Conservation (phyloP, 2,113 vertebrate species). For the Athene cunicularia region DNA sequence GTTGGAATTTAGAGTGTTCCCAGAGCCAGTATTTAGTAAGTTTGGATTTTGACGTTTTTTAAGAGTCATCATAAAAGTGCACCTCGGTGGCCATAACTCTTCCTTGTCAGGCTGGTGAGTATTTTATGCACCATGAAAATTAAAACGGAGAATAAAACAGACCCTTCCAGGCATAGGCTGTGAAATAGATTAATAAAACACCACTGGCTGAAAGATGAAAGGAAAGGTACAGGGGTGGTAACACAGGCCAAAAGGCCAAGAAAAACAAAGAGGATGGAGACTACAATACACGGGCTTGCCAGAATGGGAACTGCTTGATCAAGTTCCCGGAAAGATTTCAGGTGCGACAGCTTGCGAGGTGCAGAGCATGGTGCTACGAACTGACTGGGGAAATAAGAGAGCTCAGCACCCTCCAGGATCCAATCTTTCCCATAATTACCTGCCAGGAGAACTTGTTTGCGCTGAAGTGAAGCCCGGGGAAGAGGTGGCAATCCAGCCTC, state of each 20-base stretch:
- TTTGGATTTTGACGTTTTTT: conserved; percentile 59
- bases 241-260: neutral
- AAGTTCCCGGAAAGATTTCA: neutral
- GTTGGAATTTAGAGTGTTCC: conserved; percentile 40
- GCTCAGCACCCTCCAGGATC: neutral
- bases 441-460: neutral
- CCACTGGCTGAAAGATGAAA: neutral
- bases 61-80: conserved; percentile 59
- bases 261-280: neutral
- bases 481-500: neutral
- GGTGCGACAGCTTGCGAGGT: neutral
- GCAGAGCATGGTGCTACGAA: neutral
- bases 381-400: neutral
- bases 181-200: conserved; percentile 49
- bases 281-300: neutral
- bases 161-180: conserved; percentile 31
- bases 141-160: conserved; percentile 63
- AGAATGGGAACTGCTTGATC: neutral
- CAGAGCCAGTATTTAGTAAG: conserved; percentile 43
- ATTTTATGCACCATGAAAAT: conserved; percentile 69
- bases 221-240: neutral
- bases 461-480: neutral
- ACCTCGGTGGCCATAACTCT: conserved; percentile 47
- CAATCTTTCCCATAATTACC: neutral
- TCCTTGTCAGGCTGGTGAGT: conserved; percentile 54